These are phyloP conservation scores for Columba guinea DNA, from an alignment of 2,797 vertebrate species.

Conservation along the genomic window DNA sequence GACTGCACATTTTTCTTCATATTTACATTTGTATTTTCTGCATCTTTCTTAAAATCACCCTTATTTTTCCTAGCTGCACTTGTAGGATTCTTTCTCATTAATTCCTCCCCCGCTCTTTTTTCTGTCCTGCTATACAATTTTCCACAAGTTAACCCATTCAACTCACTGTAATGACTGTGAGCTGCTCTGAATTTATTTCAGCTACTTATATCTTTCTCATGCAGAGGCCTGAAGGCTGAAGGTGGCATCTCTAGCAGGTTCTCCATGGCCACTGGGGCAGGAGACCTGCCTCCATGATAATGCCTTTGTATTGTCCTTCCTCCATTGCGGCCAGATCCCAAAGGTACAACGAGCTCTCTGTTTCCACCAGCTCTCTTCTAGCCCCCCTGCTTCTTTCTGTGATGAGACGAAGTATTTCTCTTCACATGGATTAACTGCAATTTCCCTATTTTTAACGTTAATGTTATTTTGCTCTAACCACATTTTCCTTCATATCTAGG, in stretches of 20 bases:
- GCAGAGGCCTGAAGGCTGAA: neutral
- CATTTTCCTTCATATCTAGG: constrained; percentile 44
- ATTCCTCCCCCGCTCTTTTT: neutral
- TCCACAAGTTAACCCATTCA: neutral
- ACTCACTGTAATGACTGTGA: neutral
- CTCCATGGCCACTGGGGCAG: neutral
- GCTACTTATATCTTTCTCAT: neutral
- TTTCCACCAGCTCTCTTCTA: neutral
- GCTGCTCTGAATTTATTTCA: neutral
- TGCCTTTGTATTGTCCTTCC: neutral
- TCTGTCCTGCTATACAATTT: neutral
- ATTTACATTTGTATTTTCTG: neutral
- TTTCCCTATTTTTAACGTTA: constrained; percentile 54
- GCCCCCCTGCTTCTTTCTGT: neutral
- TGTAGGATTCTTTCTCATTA: neutral
- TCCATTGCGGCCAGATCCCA: neutral
- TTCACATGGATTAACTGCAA: constrained; percentile 39
- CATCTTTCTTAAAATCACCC: neutral
- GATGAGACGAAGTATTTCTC: constrained; percentile 4
- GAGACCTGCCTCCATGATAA: fast-evolving
- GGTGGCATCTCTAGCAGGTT: neutral
- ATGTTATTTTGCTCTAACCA: constrained; percentile 52
- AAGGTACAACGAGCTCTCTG: fast-evolving
- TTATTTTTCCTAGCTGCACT: neutral
- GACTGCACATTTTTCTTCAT: neutral